phyloP scores from a whole-genome alignment of 2,113 vertebrate species.

The Plecotus auritus region DNA sequence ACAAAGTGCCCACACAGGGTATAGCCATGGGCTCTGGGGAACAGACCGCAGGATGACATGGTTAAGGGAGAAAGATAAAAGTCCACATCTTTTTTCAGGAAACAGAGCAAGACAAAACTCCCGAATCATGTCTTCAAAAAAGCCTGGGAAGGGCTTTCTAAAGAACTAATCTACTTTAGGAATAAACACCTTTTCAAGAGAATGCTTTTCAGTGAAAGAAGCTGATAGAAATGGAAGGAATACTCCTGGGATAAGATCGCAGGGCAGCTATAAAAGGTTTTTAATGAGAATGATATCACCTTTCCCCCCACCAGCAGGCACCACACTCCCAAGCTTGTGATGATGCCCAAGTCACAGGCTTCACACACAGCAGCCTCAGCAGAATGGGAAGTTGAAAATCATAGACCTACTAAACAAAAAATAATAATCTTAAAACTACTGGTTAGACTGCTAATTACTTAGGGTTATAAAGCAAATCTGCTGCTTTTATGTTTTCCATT shows the following conservation, averaged over 20 bases:
- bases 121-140: background rate
- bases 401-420: conserved; percentile 69
- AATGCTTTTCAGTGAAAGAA: conserved; percentile 36
- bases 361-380: conserved; percentile 56
- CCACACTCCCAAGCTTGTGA: conserved; percentile 52
- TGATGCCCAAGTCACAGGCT: conserved; percentile 47
- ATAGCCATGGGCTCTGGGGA: background rate
- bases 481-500: conserved; percentile 66
- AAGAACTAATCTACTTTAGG: background rate
- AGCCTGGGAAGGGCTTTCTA: background rate
- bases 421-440: conserved; percentile 61
- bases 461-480: conserved; percentile 78
- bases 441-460: conserved; percentile 51
- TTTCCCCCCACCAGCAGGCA: conserved; percentile 64
- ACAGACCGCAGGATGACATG: background rate
- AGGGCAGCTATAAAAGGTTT: conserved; percentile 56
- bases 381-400: conserved; percentile 66
- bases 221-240: background rate
- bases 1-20: background rate
- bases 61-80: background rate
- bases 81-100: background rate
- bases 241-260: background rate
- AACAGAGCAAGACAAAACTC: background rate
- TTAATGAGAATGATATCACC: conserved; percentile 56
- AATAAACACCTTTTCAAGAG: conserved; percentile 44